Base-by-base conservation (phyloP, 2,113 vertebrate genomes). In the Amphiprion percula region DNA sequence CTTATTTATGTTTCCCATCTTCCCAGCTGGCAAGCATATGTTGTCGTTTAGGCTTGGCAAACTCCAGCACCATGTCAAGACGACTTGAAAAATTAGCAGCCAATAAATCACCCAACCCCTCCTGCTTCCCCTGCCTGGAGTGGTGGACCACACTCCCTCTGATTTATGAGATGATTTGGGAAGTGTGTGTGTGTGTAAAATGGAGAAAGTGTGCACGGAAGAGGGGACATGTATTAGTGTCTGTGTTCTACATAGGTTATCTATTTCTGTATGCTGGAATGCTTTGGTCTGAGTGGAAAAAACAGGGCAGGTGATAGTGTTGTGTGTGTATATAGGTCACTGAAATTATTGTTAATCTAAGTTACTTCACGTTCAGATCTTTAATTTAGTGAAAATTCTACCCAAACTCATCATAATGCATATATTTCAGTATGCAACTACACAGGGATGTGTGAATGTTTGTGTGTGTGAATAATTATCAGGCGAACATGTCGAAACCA, bases 61-160 rank as follows among this genome's bases (percentile, higher is more conserved):
- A 94, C 93, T 94, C 89, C 85, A 81, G 90, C 73, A 79, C 83
- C 87, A 87, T 88, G 93, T 94, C 93, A 91, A 91, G 93, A 93
- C 87, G 91, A 92, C 93, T 94, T 94, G 92, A 95, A 93, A 93
- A 94, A 95, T 95, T 94, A 94, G 93, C 92, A 92, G 90, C 93
- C 92, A 90, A 95, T 95, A 94, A 95, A 95, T 95, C 95, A 95
- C 89, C 70, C 88, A 74, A 73, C 87, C 89, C 91, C 89, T 85
- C 88, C 85, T 71, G 88, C 92, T 92, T 88, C 85, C 87, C 78
- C 89, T 81, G 88, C 90, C 90, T 90, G 91, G 89, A 92, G 92
- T 91, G 93, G 87, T 86, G 92, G 92, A 91, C 91, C 92, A 93
- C 93, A 92, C 93, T 92, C 92, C 89, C 83, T 85, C 90, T 94